These are phyloP conservation scores for Seira ritae DNA, from an alignment of 2,888 invertebrate genomes.

Conservation along the genomic window DNA sequence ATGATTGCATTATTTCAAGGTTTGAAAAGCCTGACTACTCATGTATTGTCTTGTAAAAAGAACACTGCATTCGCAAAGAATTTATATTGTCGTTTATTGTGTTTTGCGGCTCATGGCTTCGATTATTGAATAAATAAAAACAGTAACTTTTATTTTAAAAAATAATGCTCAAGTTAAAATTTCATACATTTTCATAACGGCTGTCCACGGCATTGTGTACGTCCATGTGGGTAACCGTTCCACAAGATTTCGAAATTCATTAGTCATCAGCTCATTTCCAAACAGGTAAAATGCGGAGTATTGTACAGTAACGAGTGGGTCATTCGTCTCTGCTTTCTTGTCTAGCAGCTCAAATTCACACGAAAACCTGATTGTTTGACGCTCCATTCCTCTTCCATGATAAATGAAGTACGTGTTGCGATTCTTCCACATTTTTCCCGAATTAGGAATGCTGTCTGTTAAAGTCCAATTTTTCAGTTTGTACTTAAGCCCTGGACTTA, in stretches of 20 bases:
- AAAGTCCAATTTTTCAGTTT: slow-evolving; percentile 75
- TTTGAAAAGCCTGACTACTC: too few species aligned
- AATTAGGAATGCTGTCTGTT: slow-evolving; percentile 73
- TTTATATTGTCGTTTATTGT: too few species aligned
- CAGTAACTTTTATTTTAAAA: too few species aligned
- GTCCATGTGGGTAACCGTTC: slow-evolving; percentile 67
- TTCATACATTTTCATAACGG: slow-evolving; percentile 67
- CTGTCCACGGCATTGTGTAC: slow-evolving; percentile 67
- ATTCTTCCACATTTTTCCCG: slow-evolving; percentile 74
- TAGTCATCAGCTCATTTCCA: slow-evolving; percentile 55
- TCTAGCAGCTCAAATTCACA: slow-evolving; percentile 54
- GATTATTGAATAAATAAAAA: too few species aligned
- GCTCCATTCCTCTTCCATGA: slow-evolving; percentile 73
- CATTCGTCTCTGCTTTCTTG: neutral
- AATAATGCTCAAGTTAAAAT: slow-evolving; percentile 16
- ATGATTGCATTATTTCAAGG: too few species aligned
- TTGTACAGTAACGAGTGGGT: slow-evolving; percentile 60
- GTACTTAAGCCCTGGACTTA: slow-evolving; percentile 75
- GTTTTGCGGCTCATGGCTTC: too few species aligned
- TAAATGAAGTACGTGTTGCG: slow-evolving; percentile 76
- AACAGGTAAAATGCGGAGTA: slow-evolving; percentile 65
- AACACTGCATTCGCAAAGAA: too few species aligned
- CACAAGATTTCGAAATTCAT: slow-evolving; percentile 60
- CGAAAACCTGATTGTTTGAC: slow-evolving; percentile 59
- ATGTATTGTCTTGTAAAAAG: too few species aligned